These are phyloP conservation scores for Drosophila histrio DNA, from an alignment of 2,888 invertebrate species.

Conservation along the genomic window DNA sequence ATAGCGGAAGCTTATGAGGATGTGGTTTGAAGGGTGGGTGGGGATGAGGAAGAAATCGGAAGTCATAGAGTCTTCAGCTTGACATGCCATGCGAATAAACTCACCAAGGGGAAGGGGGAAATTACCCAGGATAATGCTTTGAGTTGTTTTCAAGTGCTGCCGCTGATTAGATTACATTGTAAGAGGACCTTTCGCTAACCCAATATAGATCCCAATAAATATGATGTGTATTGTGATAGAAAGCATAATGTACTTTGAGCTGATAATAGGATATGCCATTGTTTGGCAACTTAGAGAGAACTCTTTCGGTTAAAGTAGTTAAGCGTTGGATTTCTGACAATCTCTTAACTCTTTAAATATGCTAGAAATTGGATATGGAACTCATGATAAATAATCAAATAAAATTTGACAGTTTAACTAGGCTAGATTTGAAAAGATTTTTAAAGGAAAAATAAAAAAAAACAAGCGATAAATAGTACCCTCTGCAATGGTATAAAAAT, in stretches of 20 bases:
- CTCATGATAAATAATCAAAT: too few species aligned
- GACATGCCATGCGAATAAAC: background rate
- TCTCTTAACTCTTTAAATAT: background rate
- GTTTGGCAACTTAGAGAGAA: background rate
- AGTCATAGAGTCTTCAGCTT: conserved; percentile 33
- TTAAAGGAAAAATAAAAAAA: too few species aligned
- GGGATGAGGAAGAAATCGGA: conserved; percentile 19
- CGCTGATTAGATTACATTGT: conserved; percentile 27
- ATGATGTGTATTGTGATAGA: background rate
- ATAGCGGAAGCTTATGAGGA: conserved; percentile 15
- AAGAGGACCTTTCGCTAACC: background rate
- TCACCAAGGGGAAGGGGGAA: background rate
- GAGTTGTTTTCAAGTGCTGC: conserved; percentile 15
- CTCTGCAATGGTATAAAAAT: too few species aligned
- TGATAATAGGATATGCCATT: background rate
- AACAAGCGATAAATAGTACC: too few species aligned
- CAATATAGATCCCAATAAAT: background rate
- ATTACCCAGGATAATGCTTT: conserved; percentile 9
- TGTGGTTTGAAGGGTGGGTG: background rate
- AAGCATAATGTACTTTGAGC: background rate
- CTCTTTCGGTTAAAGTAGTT: background rate
- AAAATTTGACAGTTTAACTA: too few species aligned
- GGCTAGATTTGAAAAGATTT: too few species aligned
- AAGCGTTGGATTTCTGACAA: background rate
- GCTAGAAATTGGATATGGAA: background rate